Evolutionary conservation across 2,888 invertebrate species (phyloP), one percentile per base, ranked within the genome.

Genomic region (Spilosoma lubricipeda): DNA sequence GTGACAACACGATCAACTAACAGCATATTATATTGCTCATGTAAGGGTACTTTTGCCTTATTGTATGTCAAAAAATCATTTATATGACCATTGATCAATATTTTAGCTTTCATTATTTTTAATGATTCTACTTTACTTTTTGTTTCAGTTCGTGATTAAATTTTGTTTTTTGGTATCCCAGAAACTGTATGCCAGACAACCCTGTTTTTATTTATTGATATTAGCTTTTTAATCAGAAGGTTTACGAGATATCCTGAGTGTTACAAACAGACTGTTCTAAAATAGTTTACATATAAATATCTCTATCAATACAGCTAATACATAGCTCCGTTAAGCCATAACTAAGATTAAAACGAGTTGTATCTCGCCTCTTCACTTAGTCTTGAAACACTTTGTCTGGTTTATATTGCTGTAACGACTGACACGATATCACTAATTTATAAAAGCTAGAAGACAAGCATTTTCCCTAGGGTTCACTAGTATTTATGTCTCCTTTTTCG

Each of bases 321-420:
- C 67, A 73, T 74, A 65, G 71, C 39, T 18, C 27, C 33, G 39
- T 67, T 59, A 48, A 48, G 27, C 30, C 74, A 59, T 71, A 67
- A 74, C 65, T 76, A 73, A 73, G 78, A 78, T 80, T 80, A 72
- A 71, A 80, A 71, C 73, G 18, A 27, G 66, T 27, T 42, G 15
- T 74, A 70, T 74, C 63, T 71, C 42, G 65, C 63, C 71, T 68
- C 65, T 48, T 74, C 42, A 66, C 64, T 71, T 48, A 73, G 27
- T 30, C 27, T 18, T 71, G 63, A 71, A 71, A 48, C 64, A 65
- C 70, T 45, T 70, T 63, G 63, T 70, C 70, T 70, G 39, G 42
- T 56, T 56, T 56, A 69, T n/a, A 63, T 39, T 70, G 70, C 59
- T 74, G 42, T 74, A 71, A 69, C 13, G 63, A 59, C 36, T 59